Base-by-base conservation (phyloP, 2,113 vertebrate genomes). In the Rhinolophus sinicus region DNA sequence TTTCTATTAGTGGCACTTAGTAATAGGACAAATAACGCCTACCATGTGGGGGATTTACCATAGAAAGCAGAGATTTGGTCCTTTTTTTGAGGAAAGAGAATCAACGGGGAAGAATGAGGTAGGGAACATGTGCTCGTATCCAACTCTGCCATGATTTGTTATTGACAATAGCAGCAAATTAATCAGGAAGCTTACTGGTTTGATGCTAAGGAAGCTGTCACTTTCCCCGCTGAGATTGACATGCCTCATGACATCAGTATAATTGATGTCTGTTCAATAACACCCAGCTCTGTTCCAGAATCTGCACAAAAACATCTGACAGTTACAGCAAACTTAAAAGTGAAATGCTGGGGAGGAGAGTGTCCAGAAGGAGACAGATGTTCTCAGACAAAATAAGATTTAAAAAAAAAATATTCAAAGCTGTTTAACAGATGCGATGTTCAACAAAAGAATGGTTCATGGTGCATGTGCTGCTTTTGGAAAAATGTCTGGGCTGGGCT, bases 311-410 rank as follows among this genome's bases (percentile, higher is more conserved):
- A 93, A 97, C 95, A 96, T 97, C 96, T 97, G 97, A 97, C 83
- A 69, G 64, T 93, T 92, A 38, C 35, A 72, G 80, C 89, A 91
- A 91, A 95, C 92, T 87, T 81, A 80, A 91, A 93, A 97, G 87
- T 93, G 93, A 96, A 84, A 91, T 93, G 73, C 82, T 44, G 38
- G 91, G 35, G 64, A 94, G 44, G 86, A 93, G 73, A 78, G 30
- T 50, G 40, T 76, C 93, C 97, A 97, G 97, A 98, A 95, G 97
- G 97, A 47, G 96, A 94, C 97, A 97, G 97, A 97, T 97, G 96
- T 98, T 97, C 92, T 96, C 58, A 87, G 96, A 97, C 92, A 97
- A 96, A 98, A 96, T 93, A 96, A 92, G 82, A 96, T 62, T 96
- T 81, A 40, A 30, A 2, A 8, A 96, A 82, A 90, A 67, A 93